Percentiles rank a stretch among this genome's conserved stretches.
phyloP scores from a whole-genome alignment of 2,888 invertebrate genomes.

The Hirtodrosophila confusa region DNA sequence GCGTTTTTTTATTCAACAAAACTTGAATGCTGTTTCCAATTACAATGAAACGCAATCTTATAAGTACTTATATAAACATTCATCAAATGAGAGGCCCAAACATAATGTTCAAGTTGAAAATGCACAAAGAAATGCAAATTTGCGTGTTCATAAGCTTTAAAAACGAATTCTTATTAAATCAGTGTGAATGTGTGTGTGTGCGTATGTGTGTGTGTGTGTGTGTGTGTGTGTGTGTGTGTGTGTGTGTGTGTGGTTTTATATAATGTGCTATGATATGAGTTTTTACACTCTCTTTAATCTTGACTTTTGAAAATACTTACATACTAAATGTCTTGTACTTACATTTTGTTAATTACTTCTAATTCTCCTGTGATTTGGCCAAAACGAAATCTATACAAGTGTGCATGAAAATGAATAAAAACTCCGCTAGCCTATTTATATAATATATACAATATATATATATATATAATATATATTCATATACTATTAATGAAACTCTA shows the following conservation, averaged over 20 bases:
- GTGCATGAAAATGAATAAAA: constrained; percentile 37
- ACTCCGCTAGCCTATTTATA: constrained; percentile 40
- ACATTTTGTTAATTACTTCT: constrained; percentile 49
- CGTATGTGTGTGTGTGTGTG: constrained; percentile 10
- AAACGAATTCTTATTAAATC: constrained; percentile 26
- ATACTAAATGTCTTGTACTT: constrained; percentile 28
- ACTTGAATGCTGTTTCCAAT: constrained; percentile 35
- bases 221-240: constrained; percentile 19
- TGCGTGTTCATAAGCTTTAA: constrained; percentile 53
- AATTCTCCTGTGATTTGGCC: constrained; percentile 67
- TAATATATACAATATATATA: constrained; percentile 33
- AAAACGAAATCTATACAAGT: constrained; percentile 45
- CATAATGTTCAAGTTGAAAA: constrained; percentile 12
- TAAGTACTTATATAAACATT: constrained; percentile 6
- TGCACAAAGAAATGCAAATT: constrained; percentile 31
- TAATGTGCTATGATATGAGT: constrained; percentile 14
- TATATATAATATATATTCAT: constrained; percentile 25
- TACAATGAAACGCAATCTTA: constrained; percentile 29
- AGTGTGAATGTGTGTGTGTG: constrained; percentile 15
- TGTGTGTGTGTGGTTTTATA: constrained; percentile 9
- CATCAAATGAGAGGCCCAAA: constrained; percentile 32
- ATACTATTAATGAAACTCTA: constrained; percentile 43
- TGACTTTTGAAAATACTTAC: constrained; percentile 13
- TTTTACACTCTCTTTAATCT: constrained; percentile 28
- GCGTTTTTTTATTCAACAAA: constrained; percentile 32